A percentile compares a stretch with the other conserved stretches of the same genome.
These are phyloP conservation scores for Anguilla anguilla DNA, from an alignment of 2,797 vertebrate species.

Conservation along the genomic window DNA sequence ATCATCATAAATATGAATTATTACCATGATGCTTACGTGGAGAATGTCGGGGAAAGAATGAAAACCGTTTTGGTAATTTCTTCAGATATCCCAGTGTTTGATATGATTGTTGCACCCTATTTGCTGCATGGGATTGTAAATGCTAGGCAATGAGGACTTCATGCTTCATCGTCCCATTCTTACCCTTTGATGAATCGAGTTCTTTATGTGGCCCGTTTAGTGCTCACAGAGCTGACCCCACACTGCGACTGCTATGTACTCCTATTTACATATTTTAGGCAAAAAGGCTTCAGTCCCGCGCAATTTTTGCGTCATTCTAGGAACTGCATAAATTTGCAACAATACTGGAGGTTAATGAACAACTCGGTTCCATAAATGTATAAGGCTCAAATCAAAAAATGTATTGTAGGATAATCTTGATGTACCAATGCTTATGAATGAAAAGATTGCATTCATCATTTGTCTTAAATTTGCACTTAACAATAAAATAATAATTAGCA, in stretches of 20 bases:
- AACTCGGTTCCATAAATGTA: conserved; percentile 1
- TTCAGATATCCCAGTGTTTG: not conserved
- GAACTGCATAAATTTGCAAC: conserved; percentile 43
- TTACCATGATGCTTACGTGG: too few relatives aligned
- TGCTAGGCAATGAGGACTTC: conserved; percentile 33
- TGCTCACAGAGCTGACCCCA: conserved; percentile 31
- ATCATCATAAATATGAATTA: not conserved
- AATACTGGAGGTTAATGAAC: conserved; percentile 3
- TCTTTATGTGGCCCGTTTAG: conserved; percentile 49
- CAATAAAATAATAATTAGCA: not conserved
- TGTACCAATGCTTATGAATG: not conserved
- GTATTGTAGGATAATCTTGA: not conserved
- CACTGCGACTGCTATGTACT: conserved; percentile 35
- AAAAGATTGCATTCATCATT: not conserved
- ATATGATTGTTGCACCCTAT: not conserved
- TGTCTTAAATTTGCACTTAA: not conserved
- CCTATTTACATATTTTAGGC: conserved; percentile 50
- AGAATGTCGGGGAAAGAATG: not conserved
- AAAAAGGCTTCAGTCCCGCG: conserved; percentile 32
- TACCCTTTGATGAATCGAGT: conserved; percentile 49
- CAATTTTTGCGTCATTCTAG: conserved; percentile 38
- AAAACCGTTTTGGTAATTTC: not conserved
- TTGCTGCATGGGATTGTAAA: conserved; percentile 26
- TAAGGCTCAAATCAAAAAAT: not conserved
- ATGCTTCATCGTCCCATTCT: conserved; percentile 36